Evolutionary conservation across 2,888 invertebrate species (phyloP).

Genomic region (Epinotia ramella): DNA sequence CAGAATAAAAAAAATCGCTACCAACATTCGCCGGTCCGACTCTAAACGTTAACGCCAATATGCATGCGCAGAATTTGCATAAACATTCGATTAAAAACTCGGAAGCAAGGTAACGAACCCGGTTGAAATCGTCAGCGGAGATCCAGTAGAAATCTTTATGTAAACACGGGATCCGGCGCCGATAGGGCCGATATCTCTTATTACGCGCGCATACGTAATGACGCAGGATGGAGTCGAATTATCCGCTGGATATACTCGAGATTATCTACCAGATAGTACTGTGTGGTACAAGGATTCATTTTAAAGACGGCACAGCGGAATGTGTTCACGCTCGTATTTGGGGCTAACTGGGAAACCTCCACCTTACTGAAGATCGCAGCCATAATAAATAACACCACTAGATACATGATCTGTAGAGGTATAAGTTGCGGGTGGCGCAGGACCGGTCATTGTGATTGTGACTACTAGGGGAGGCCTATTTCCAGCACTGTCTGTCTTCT

Average conservation of each 20-base stretch:
- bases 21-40: too few relatives aligned
- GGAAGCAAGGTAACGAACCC: not conserved
- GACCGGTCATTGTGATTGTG: too few relatives aligned
- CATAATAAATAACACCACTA: too few relatives aligned
- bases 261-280: constrained; percentile 12
- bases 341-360: too few relatives aligned
- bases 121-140: not conserved
- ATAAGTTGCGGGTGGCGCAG: too few relatives aligned
- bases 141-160: constrained; percentile 33
- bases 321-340: too few relatives aligned
- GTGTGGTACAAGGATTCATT: not conserved
- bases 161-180: constrained; percentile 31
- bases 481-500: too few relatives aligned
- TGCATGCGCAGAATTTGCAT: not conserved
- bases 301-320: too few relatives aligned
- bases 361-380: too few relatives aligned
- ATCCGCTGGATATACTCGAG: constrained; percentile 21
- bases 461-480: too few relatives aligned
- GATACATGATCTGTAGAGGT: too few relatives aligned
- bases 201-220: constrained; percentile 38
- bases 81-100: constrained; percentile 4
- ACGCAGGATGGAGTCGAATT: constrained; percentile 27
- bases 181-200: constrained; percentile 38
- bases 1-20: too few relatives aligned
- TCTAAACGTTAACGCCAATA: not conserved